Evolutionary conservation across 2,888 invertebrate species (phyloP).

Genomic region (Agrochola lychnidis): DNA sequence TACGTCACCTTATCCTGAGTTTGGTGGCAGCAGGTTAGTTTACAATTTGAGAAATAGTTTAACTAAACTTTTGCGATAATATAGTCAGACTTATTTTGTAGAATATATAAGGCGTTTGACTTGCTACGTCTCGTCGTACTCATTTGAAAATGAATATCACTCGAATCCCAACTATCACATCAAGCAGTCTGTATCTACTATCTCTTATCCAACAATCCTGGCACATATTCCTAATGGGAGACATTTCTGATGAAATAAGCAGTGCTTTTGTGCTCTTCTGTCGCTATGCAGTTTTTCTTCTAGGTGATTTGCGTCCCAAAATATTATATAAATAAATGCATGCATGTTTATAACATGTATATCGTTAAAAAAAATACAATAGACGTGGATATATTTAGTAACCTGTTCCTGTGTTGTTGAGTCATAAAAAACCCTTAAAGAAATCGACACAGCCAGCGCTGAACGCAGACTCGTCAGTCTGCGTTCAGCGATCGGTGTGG

Average conservation of each 20-base stretch:
- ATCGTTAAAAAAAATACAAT: no score
- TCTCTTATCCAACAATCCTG: not conserved
- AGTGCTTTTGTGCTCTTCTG: not conserved
- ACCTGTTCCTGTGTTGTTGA: no score
- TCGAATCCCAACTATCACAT: not conserved
- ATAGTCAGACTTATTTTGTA: not conserved
- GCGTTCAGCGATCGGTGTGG: no score
- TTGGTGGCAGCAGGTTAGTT: conserved; percentile 93
- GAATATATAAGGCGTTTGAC: not conserved
- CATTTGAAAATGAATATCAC: not conserved
- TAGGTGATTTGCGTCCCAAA: not conserved
- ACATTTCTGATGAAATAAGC: not conserved
- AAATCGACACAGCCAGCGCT: no score
- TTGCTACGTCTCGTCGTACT: no score
- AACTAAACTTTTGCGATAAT: not conserved
- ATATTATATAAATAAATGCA: not conserved
- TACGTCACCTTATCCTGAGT: conserved; percentile 95
- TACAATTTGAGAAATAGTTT: not conserved
- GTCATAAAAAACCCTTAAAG: no score
- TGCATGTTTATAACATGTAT: not conserved
- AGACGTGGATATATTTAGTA: no score
- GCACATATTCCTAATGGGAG: not conserved
- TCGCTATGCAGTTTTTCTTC: not conserved
- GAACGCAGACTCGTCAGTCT: no score
- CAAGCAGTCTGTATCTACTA: not conserved